These are phyloP conservation scores for Taxidea taxus DNA, from an alignment of 2,113 vertebrate genomes.

Conservation along the genomic window DNA sequence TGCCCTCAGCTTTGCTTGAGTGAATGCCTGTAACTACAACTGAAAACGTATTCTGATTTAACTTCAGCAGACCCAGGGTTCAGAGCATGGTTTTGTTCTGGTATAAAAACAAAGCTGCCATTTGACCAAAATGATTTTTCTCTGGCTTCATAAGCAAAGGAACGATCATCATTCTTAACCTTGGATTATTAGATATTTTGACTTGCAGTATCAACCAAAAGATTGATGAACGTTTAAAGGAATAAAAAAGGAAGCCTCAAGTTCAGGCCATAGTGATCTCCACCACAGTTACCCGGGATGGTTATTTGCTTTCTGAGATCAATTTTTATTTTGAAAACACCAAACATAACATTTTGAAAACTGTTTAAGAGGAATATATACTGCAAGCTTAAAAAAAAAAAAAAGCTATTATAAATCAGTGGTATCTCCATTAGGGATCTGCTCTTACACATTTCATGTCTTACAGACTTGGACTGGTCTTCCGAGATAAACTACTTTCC, in stretches of 20 bases:
- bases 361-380: neutral
- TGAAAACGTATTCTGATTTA: neutral
- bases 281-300: neutral
- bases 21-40: rapidly evolving
- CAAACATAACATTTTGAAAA: neutral
- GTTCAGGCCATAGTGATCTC: neutral
- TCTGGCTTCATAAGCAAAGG: neutral
- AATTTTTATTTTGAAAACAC: conserved; percentile 2
- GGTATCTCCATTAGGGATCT: neutral
- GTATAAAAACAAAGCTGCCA: neutral
- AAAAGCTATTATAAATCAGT: neutral
- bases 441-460: neutral
- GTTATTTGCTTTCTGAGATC: neutral
- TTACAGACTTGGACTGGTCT: neutral
- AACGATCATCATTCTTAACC: neutral
- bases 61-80: neutral
- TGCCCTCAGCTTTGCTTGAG: neutral
- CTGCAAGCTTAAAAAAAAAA: neutral
- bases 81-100: neutral
- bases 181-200: neutral
- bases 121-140: neutral
- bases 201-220: neutral
- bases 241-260: neutral
- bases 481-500: neutral
- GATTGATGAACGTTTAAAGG: neutral